A percentile compares a stretch with the other conserved stretches of the same genome.
phyloP scores from a whole-genome alignment of 92 coral and sea anemone genomes.

The Palythoa grandis region DNA sequence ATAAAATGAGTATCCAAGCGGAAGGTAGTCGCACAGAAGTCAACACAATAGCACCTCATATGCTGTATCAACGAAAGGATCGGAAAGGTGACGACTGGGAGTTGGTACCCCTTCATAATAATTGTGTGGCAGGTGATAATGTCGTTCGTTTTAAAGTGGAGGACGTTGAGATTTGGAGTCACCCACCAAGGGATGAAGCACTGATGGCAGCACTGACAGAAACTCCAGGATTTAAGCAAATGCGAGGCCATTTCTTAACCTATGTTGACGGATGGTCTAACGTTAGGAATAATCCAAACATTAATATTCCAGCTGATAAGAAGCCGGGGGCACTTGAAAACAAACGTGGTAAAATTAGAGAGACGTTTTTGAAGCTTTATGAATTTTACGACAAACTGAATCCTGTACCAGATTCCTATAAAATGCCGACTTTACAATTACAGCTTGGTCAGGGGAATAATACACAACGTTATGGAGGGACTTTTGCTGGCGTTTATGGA shows the following conservation, averaged over 20 bases:
- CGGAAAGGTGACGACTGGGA: neutral
- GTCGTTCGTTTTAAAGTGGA: neutral
- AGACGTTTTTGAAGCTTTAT: neutral
- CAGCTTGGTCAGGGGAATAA: neutral
- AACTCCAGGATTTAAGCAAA: neutral
- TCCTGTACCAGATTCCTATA: neutral
- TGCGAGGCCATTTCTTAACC: neutral
- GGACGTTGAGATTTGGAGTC: neutral
- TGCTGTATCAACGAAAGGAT: neutral
- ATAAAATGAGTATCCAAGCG: neutral
- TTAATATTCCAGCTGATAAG: no score
- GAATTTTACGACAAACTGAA: neutral
- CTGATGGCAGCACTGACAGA: neutral
- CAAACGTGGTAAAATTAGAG: neutral
- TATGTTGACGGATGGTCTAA: neutral
- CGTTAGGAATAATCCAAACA: neutral
- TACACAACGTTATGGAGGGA: neutral
- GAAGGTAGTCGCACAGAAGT: neutral
- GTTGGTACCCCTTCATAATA: neutral
- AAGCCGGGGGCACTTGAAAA: no score
- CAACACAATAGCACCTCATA: neutral
- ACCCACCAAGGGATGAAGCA: neutral
- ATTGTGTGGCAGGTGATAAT: neutral
- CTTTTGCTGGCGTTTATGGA: neutral
- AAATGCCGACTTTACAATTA: neutral